Conservation (phyloP, 2,797 vertebrate species). For the Cryptoprocta ferox region DNA sequence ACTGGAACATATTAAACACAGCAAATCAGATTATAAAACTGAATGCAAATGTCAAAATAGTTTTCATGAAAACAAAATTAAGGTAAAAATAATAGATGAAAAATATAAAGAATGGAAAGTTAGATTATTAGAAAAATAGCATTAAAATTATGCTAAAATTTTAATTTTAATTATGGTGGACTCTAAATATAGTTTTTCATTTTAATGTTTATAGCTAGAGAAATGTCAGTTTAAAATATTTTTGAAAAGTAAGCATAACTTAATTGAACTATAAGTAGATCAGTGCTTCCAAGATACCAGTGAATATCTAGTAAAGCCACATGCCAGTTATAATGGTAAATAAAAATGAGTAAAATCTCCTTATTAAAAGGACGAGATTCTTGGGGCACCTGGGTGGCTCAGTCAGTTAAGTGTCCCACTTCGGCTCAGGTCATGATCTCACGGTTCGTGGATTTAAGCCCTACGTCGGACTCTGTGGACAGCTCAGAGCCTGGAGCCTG, state of each 20-base stretch:
- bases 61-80: not conserved
- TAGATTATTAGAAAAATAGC: not conserved
- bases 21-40: not conserved
- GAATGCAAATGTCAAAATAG: not conserved
- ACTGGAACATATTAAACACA: not conserved
- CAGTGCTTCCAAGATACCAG: not conserved
- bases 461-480: too few species aligned
- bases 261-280: not conserved
- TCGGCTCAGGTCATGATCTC: too few species aligned
- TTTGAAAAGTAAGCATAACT: not conserved
- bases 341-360: not conserved
- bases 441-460: too few species aligned
- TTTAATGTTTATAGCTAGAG: conserved; percentile 10
- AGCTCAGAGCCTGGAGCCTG: too few species aligned
- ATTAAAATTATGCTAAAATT: not conserved
- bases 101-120: not conserved
- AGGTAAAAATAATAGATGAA: not conserved
- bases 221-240: conserved; percentile 5
- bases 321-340: not conserved
- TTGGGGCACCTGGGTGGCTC: too few species aligned
- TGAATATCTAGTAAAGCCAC: not conserved
- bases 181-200: not conserved
- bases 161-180: not conserved
- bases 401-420: too few species aligned
- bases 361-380: not conserved